phyloP scores from a whole-genome alignment of 2,888 invertebrate genomes.

The Aromia moschata region DNA sequence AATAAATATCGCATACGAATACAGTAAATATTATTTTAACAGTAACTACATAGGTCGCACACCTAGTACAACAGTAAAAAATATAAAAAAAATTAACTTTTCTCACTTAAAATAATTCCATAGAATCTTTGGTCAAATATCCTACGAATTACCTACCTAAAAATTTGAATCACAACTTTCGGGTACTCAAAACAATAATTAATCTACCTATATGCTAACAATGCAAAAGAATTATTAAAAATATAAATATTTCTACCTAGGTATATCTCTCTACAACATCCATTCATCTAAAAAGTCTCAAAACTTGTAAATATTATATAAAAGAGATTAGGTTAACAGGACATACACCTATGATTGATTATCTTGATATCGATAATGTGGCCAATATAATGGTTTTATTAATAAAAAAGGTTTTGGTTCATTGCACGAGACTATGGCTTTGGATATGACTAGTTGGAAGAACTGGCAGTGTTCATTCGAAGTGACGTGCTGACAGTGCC shows the following conservation, averaged over 20 bases:
- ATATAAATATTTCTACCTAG: constrained; percentile 11
- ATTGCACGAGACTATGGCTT: constrained; percentile 27
- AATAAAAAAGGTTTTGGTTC: constrained; percentile 11
- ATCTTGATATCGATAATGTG: background rate
- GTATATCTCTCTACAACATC: too few species aligned
- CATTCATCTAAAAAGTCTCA: constrained; percentile 16
- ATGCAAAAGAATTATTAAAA: constrained; percentile 17
- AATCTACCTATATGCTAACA: constrained; percentile 11
- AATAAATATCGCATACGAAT: constrained; percentile 11
- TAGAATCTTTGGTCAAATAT: constrained; percentile 19
- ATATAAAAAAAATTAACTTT: background rate
- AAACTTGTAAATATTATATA: constrained; percentile 10
- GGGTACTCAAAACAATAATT: constrained; percentile 8
- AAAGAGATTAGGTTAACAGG: constrained; percentile 4
- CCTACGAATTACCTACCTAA: constrained; percentile 1
- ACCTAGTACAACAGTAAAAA: background rate
- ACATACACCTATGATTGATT: constrained; percentile 8
- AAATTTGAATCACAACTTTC: constrained; percentile 19
- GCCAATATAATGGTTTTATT: constrained; percentile 1
- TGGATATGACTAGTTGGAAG: constrained; percentile 36
- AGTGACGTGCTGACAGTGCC: constrained; percentile 33
- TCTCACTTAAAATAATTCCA: constrained; percentile 1
- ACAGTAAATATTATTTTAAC: constrained; percentile 1
- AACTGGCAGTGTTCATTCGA: constrained; percentile 14
- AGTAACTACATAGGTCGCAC: constrained; percentile 2